Evolutionary conservation across 2,888 invertebrate genomes (phyloP).

Genomic region (Argyra leucocephala): DNA sequence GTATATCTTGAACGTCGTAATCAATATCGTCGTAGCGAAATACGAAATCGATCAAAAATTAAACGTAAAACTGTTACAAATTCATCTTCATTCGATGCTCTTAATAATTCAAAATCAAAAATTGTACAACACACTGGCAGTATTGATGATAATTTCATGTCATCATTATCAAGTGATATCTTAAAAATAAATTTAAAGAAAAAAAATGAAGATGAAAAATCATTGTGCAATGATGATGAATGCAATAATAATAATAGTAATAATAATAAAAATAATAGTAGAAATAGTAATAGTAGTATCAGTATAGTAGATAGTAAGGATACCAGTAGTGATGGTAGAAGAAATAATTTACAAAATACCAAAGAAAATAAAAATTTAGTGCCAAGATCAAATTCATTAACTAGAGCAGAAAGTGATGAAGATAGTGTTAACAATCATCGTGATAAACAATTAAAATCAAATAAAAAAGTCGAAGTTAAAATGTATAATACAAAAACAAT

Average conservation of each 20-base stretch:
- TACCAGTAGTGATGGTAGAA: background rate
- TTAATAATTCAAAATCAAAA: constrained; percentile 31
- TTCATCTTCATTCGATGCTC: constrained; percentile 37
- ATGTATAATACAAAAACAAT: constrained; percentile 59
- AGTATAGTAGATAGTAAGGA: constrained; percentile 16
- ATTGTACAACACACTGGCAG: constrained; percentile 31
- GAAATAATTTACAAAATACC: constrained; percentile 21
- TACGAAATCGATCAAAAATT: constrained; percentile 41
- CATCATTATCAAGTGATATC: constrained; percentile 27
- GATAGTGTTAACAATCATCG: constrained; percentile 27
- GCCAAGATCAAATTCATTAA: constrained; percentile 33
- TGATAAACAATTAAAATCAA: constrained; percentile 33
- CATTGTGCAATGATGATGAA: constrained; percentile 24
- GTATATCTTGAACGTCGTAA: constrained; percentile 83
- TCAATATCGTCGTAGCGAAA: constrained; percentile 55
- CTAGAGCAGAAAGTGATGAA: constrained; percentile 30
- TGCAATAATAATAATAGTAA: constrained; percentile 23
- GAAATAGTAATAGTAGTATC: constrained; percentile 25
- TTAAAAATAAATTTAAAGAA: constrained; percentile 20
- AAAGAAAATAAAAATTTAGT: constrained; percentile 43
- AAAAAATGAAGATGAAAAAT: constrained; percentile 16
- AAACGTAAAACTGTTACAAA: constrained; percentile 40
- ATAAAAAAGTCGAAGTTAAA: constrained; percentile 47
- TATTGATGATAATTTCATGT: constrained; percentile 34
- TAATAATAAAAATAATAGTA: constrained; percentile 18